Conservation (phyloP, 2,113 vertebrate genomes). For the Oceanodroma tethys region DNA sequence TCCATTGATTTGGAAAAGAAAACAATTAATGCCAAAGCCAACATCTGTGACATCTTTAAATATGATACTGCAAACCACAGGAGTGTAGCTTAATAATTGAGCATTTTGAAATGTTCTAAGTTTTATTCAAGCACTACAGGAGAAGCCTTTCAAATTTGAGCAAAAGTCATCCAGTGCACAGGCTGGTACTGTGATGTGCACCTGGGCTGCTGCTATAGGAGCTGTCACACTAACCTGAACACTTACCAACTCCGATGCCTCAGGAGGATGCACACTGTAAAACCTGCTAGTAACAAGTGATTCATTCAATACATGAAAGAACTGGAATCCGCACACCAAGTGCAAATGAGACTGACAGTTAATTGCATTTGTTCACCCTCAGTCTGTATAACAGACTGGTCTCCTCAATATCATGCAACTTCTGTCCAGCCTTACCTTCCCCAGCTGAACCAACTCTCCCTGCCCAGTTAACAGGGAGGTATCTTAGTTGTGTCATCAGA, state of each 20-base stretch:
- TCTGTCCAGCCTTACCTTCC: neutral
- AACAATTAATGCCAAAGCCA: constrained; percentile 42
- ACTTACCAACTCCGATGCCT: neutral
- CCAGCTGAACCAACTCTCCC: neutral
- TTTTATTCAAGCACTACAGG: neutral
- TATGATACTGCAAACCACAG: neutral
- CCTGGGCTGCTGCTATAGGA: neutral
- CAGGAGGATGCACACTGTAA: neutral
- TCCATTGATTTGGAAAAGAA: constrained; percentile 41
- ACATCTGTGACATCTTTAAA: constrained; percentile 48
- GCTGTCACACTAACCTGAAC: neutral
- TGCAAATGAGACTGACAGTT: neutral
- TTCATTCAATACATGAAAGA: neutral
- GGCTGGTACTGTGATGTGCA: neutral
- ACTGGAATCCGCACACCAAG: neutral
- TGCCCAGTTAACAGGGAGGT: neutral
- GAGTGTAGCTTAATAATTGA: neutral
- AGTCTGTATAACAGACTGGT: neutral
- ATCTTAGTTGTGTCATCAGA: neutral
- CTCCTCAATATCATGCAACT: neutral
- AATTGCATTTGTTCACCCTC: neutral
- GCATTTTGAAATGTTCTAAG: neutral
- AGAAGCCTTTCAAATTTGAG: neutral
- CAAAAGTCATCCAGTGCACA: neutral
- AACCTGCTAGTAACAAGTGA: neutral